Conservation (phyloP, 2,797 vertebrate species). For the Oceanodroma leucorhoa region DNA sequence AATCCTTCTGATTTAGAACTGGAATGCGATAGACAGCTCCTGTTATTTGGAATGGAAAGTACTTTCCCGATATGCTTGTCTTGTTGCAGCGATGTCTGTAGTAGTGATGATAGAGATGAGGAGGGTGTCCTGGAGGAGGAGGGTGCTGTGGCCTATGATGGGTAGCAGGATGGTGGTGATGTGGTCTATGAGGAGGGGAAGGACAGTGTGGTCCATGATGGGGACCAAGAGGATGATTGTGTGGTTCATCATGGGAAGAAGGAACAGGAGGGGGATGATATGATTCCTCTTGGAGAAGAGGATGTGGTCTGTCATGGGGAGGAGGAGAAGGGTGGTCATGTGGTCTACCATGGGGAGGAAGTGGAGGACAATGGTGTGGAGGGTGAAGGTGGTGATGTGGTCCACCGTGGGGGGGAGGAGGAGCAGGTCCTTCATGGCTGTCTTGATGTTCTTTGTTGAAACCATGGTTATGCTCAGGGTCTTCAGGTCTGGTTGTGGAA, state of each 20-base stretch:
- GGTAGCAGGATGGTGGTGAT: not conserved
- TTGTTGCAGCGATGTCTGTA: not conserved
- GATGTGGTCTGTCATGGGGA: not conserved
- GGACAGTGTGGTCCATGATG: not conserved
- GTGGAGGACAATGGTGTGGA: not conserved
- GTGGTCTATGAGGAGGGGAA: not conserved
- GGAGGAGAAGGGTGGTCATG: not conserved
- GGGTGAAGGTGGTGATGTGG: not conserved
- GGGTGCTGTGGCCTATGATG: not conserved
- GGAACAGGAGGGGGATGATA: not conserved
- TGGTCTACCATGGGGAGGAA: not conserved
- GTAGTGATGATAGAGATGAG: not conserved
- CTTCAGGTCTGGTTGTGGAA: not conserved
- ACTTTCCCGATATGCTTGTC: not conserved
- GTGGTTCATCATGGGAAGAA: not conserved
- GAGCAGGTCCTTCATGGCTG: not conserved
- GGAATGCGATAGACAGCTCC: slow-evolving; percentile 52
- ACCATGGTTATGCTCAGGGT: not conserved
- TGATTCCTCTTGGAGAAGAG: not conserved
- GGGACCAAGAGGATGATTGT: not conserved
- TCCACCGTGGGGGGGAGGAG: not conserved
- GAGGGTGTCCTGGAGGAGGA: not conserved
- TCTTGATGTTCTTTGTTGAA: not conserved
- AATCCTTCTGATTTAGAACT: slow-evolving; percentile 33
- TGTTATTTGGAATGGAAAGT: not conserved